These are phyloP conservation scores for Pristiophorus japonicus DNA, from an alignment of 2,113 vertebrate genomes.

Conservation along the genomic window DNA sequence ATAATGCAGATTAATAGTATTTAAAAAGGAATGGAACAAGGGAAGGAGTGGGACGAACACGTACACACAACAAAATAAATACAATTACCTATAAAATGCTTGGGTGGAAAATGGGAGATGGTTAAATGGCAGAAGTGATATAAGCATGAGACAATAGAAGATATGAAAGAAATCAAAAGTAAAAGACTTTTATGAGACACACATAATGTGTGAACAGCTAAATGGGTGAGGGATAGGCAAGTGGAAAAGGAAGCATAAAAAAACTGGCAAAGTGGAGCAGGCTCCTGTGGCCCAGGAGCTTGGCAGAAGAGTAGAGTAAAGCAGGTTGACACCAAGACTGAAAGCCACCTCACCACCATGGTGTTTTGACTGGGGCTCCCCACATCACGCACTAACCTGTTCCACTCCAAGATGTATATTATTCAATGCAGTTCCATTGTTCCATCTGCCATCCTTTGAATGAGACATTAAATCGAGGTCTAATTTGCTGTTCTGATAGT, in stretches of 20 bases:
- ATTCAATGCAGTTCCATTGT: background rate
- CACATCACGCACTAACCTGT: background rate
- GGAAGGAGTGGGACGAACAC: background rate
- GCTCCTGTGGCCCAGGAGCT: background rate
- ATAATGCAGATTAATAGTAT: background rate
- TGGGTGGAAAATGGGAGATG: background rate
- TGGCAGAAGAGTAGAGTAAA: background rate
- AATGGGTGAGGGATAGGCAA: background rate
- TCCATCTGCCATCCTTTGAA: background rate
- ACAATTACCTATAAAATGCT: background rate
- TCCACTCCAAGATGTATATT: background rate
- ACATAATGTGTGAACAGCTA: background rate
- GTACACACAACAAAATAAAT: background rate
- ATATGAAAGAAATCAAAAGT: background rate
- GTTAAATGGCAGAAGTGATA: background rate
- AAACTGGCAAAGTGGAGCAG: background rate
- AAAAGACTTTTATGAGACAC: background rate
- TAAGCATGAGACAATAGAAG: background rate
- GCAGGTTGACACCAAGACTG: background rate
- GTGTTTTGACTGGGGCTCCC: background rate
- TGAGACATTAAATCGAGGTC: background rate
- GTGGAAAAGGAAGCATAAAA: background rate
- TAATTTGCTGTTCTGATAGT: background rate
- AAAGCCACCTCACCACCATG: background rate
- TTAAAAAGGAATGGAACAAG: background rate